Conservation (phyloP, 2,113 vertebrate species). For the Corythaeola cristata region DNA sequence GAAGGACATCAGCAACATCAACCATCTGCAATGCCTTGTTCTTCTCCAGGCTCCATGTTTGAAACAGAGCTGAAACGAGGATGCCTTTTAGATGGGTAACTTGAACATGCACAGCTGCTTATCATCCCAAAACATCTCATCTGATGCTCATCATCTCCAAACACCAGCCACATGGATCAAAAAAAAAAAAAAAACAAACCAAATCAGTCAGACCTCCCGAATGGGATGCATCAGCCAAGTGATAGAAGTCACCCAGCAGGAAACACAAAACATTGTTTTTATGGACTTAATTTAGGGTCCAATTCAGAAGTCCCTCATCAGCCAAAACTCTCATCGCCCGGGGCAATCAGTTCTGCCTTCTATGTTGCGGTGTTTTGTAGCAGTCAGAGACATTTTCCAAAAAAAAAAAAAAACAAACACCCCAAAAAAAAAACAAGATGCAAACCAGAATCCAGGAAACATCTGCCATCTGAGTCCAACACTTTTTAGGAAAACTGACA, state of each 20-base stretch:
- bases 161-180: background rate
- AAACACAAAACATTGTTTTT: background rate
- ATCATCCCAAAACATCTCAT: background rate
- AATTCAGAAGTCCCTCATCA: background rate
- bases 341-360: background rate
- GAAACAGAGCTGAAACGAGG: accelerated
- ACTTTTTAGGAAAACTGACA: conserved; percentile 2
- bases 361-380: accelerated
- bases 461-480: conserved; percentile 2
- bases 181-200: background rate
- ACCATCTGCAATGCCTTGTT: accelerated
- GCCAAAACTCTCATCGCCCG: background rate
- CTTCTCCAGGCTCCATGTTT: background rate
- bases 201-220: background rate
- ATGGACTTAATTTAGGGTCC: background rate
- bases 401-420: background rate
- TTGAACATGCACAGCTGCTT: background rate
- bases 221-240: background rate
- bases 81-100: background rate
- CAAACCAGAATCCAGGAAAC: conserved; percentile 14
- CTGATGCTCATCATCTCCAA: background rate
- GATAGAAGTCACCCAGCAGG: background rate
- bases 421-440: background rate
- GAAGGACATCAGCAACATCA: background rate
- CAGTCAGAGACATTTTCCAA: accelerated